Evolutionary conservation across 2,113 vertebrate species (phyloP).

Genomic region (Puma concolor): DNA sequence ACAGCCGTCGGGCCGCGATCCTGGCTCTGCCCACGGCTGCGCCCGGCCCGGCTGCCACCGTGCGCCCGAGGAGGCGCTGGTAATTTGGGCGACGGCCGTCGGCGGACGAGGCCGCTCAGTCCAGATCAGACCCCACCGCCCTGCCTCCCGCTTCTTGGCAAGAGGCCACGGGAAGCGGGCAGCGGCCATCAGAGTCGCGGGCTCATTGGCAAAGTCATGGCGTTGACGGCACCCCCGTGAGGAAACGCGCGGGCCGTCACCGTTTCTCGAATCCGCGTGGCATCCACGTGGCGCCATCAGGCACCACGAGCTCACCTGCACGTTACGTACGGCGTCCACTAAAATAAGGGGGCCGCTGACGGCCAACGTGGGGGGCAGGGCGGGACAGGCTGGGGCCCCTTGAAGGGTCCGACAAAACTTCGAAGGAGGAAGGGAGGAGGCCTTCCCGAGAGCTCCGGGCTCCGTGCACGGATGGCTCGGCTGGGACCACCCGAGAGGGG

Average conservation of each 20-base stretch:
- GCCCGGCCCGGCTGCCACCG: accelerated
- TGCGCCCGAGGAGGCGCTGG: background rate
- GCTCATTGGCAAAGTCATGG: conserved; percentile 6
- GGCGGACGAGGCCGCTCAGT: background rate
- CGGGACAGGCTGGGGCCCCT: accelerated
- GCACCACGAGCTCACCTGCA: conserved; percentile 43
- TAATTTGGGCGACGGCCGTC: conserved; percentile 24
- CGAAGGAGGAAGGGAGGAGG: background rate
- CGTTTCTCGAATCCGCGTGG: conserved; percentile 1
- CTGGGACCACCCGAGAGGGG: accelerated
- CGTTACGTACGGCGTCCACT: background rate
- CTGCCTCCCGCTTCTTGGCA: background rate
- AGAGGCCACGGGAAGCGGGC: background rate
- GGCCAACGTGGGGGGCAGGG: accelerated
- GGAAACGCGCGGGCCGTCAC: conserved; percentile 14
- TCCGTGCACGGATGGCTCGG: accelerated
- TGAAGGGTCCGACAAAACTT: accelerated
- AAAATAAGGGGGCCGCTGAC: background rate
- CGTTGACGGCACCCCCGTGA: conserved; percentile 40
- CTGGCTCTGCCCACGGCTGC: background rate
- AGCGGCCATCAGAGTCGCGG: background rate
- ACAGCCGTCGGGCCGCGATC: background rate
- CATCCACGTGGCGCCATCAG: conserved; percentile 60
- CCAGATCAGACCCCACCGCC: accelerated
- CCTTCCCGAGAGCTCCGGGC: accelerated